A percentile compares a stretch with the other conserved stretches of the same genome.
phyloP scores from a whole-genome alignment of 2,888 invertebrate species.

The Pyrrhosoma nymphula region DNA sequence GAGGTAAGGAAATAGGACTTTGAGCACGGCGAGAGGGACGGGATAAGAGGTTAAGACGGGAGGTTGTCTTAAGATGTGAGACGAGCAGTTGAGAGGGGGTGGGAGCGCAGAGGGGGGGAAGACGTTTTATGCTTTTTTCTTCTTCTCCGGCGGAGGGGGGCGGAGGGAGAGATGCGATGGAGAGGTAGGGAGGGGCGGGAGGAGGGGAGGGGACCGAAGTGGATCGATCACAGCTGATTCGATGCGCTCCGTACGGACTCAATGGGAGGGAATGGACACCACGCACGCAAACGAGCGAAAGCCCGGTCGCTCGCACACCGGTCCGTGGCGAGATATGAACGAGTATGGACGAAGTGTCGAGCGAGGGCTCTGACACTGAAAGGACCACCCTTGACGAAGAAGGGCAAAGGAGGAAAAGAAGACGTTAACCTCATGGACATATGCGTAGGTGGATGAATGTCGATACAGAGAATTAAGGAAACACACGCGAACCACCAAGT shows the following conservation, averaged over 20 bases:
- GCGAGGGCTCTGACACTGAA: not conserved
- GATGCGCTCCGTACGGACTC: constrained; percentile 29
- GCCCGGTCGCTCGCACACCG: not conserved
- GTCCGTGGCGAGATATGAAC: not conserved
- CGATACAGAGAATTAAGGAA: not conserved
- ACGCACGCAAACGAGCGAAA: not conserved
- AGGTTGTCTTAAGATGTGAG: not conserved
- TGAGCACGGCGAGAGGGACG: not conserved
- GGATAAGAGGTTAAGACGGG: not conserved
- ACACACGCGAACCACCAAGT: not conserved
- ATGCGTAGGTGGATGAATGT: not conserved
- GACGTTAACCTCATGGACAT: not conserved
- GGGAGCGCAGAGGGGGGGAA: too few species aligned
- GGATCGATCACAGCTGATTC: constrained; percentile 66
- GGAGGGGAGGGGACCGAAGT: not conserved
- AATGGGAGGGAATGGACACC: constrained; percentile 3
- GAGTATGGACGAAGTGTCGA: not conserved
- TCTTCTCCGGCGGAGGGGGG: not conserved
- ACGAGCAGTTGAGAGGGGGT: not conserved
- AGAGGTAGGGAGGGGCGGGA: not conserved
- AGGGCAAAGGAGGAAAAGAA: not conserved
- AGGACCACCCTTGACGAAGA: not conserved
- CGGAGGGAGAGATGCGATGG: not conserved
- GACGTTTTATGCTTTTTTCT: not conserved
- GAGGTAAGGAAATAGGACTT: not conserved